A percentile compares a stretch with the other conserved stretches of the same genome.
Evolutionary conservation across 1,140 invertebrate genomes (phyloP).

Genomic region (Lerema accius): DNA sequence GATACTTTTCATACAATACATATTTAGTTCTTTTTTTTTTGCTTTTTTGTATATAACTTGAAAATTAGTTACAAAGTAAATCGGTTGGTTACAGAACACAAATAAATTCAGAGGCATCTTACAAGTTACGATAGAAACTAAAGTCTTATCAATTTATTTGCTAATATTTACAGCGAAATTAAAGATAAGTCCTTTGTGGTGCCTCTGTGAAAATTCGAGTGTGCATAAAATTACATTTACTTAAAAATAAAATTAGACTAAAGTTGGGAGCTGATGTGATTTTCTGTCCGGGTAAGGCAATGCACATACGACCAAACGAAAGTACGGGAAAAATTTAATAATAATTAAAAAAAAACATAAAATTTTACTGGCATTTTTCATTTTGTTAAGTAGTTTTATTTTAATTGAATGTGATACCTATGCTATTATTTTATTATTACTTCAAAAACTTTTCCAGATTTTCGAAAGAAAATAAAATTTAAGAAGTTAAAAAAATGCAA

Average conservation of each 20-base stretch:
- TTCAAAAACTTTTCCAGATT: too few species aligned
- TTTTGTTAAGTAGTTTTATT: too few species aligned
- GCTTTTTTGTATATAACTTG: constrained; percentile 57
- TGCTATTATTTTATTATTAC: too few species aligned
- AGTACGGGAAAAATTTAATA: too few species aligned
- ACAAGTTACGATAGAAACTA: constrained; percentile 50
- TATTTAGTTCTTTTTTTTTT: constrained; percentile 65
- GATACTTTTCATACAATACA: constrained; percentile 38
- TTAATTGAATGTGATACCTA: too few species aligned
- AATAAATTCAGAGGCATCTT: constrained; percentile 55
- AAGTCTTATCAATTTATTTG: constrained; percentile 50
- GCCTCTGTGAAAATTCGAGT: constrained; percentile 48
- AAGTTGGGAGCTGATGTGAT: background rate
- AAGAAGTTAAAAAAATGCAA: too few species aligned
- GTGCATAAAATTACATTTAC: constrained; percentile 36
- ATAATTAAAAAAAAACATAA: too few species aligned
- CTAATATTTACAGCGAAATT: constrained; percentile 64
- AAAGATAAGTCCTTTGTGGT: constrained; percentile 34
- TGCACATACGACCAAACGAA: background rate
- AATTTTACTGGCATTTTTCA: too few species aligned
- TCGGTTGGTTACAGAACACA: constrained; percentile 58
- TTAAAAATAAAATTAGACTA: constrained; percentile 16
- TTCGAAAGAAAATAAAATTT: too few species aligned
- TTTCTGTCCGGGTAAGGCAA: background rate
- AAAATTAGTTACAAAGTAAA: constrained; percentile 61